A percentile compares a stretch with the other conserved stretches of the same genome.
phyloP scores from a whole-genome alignment of 2,113 vertebrate species.

The Nerophis lumbriciformis region DNA sequence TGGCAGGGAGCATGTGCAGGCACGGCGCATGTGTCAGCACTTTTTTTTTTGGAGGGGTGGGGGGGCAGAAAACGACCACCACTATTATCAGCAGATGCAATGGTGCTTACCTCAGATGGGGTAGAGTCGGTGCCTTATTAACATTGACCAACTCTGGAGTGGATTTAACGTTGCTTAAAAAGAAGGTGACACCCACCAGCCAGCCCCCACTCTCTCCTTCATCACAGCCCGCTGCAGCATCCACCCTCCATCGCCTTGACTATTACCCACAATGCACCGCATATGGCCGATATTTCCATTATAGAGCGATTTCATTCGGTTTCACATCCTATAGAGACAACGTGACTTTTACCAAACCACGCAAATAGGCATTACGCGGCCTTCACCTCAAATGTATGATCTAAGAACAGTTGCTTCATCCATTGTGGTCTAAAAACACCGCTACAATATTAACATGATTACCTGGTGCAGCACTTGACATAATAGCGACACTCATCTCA shows the following conservation, averaged over 20 bases:
- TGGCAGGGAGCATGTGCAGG: conserved; percentile 30
- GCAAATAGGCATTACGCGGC: conserved; percentile 11
- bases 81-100: neutral
- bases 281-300: neutral
- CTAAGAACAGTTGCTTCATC: conserved; percentile 9
- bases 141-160: neutral
- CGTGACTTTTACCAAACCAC: no score
- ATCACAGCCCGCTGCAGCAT: conserved; percentile 57
- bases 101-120: neutral
- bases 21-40: conserved; percentile 64
- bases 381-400: conserved; percentile 22
- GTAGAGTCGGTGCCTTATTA: conserved; percentile 3
- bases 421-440: neutral
- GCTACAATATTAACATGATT: neutral
- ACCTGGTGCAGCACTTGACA: neutral
- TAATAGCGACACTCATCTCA: neutral
- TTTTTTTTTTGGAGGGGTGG: conserved; percentile 24
- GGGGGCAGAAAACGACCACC: conserved; percentile 25
- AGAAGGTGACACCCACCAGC: conserved; percentile 12
- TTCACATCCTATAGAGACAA: neutral
- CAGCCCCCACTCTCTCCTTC: conserved; percentile 11
- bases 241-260: conserved; percentile 24
- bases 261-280: conserved; percentile 2
- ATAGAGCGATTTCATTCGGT: neutral
- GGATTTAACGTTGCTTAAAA: conserved; percentile 37